Evolutionary conservation across 2,888 invertebrate genomes (phyloP).

Genomic region (Plagiodera versicolora): DNA sequence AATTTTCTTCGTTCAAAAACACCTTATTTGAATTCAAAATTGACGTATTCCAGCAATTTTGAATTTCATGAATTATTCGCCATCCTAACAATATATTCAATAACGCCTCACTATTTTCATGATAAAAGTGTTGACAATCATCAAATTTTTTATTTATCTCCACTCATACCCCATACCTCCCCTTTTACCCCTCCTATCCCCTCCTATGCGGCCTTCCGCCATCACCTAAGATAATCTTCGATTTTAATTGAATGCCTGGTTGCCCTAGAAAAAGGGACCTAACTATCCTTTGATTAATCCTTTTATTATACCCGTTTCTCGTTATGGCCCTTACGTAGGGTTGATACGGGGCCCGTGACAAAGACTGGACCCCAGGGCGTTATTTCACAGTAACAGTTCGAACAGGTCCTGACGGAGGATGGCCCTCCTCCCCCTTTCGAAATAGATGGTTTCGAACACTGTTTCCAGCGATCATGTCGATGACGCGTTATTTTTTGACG

Average conservation of each 20-base stretch:
- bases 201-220: neutral
- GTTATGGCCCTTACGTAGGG: slow-evolving; percentile 42
- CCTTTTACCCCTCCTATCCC: neutral
- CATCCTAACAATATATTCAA: no score
- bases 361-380: slow-evolving; percentile 49
- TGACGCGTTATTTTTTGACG: neutral
- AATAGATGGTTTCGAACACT: slow-evolving; percentile 20
- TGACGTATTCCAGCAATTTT: no score
- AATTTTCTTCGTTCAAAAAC: no score
- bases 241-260: slow-evolving; percentile 33
- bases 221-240: slow-evolving; percentile 25
- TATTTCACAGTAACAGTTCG: slow-evolving; percentile 51
- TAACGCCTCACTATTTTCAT: no score
- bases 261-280: slow-evolving; percentile 30
- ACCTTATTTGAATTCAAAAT: no score
- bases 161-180: neutral
- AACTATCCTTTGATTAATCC: slow-evolving; percentile 44
- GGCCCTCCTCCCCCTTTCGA: slow-evolving; percentile 22
- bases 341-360: slow-evolving; percentile 38
- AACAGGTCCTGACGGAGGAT: slow-evolving; percentile 41
- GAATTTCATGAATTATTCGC: no score
- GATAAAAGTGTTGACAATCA: no score
- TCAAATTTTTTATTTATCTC: no score
- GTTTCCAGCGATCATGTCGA: slow-evolving; percentile 17
- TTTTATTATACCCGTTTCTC: slow-evolving; percentile 44